Percentiles rank a stretch among this genome's conserved stretches.
Evolutionary conservation across 1,140 invertebrate species (phyloP).

Genomic region (Leptinotarsa undecemlineata): DNA sequence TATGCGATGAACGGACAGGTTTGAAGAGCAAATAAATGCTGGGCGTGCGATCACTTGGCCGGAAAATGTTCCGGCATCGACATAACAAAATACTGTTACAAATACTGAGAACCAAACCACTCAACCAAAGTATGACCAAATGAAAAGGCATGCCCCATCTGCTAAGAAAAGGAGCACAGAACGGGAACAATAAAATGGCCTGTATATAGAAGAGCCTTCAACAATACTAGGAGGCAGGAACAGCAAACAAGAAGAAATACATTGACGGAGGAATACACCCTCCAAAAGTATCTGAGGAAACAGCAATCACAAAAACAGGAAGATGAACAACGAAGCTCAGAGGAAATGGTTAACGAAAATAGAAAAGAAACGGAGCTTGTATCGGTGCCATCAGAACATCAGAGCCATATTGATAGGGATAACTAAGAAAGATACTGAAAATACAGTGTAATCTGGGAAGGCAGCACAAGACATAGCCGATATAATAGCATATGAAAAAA

Average conservation of each 20-base stretch:
- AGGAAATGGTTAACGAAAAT: background rate
- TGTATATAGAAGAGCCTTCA: slow-evolving; percentile 1
- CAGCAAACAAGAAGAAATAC: background rate
- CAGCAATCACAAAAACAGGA: background rate
- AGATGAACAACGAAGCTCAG: background rate
- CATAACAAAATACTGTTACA: slow-evolving; percentile 5
- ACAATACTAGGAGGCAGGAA: background rate
- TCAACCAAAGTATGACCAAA: slow-evolving; percentile 11
- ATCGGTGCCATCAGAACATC: background rate
- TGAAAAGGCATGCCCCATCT: slow-evolving; percentile 17
- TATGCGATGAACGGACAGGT: no score
- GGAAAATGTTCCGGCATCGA: slow-evolving; percentile 8
- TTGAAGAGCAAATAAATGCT: slow-evolving; percentile 7
- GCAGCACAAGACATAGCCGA: background rate
- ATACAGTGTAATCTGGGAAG: background rate
- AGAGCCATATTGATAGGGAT: background rate
- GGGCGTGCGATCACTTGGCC: slow-evolving; percentile 7
- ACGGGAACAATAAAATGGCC: background rate
- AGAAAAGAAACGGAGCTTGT: background rate
- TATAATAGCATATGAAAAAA: background rate
- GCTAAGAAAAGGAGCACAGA: slow-evolving; percentile 12
- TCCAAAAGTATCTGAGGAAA: background rate
- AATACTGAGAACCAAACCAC: slow-evolving; percentile 8
- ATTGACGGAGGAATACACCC: background rate
- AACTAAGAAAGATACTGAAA: background rate